phyloP scores from a whole-genome alignment of 2,888 invertebrate genomes.

The Idaea dimidiata region DNA sequence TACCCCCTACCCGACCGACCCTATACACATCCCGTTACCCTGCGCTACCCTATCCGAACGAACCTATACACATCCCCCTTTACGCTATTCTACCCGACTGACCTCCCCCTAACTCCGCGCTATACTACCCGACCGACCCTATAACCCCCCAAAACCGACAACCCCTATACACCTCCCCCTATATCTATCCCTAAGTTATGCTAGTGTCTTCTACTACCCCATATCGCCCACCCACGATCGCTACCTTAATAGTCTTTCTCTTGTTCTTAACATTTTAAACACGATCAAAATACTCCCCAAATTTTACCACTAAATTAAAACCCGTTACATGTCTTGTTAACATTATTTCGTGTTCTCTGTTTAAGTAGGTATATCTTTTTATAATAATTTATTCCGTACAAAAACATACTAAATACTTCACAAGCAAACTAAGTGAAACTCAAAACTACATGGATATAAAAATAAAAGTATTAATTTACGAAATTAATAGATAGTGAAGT shows the following conservation, averaged over 20 bases:
- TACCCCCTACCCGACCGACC: slow-evolving; percentile 19
- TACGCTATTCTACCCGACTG: slow-evolving; percentile 35
- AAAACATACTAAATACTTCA: neutral
- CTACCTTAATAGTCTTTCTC: neutral
- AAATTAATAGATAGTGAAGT: neutral
- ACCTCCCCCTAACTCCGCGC: neutral
- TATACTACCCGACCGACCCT: neutral
- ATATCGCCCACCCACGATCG: neutral
- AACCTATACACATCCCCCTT: neutral
- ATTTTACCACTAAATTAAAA: neutral
- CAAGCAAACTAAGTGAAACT: neutral
- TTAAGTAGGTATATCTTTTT: neutral
- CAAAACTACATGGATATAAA: neutral
- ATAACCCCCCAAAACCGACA: no score
- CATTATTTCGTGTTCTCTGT: neutral
- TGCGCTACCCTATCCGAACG: neutral
- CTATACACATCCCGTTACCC: neutral
- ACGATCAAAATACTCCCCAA: neutral
- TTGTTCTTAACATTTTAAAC: neutral
- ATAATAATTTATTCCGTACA: neutral
- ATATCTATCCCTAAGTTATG: neutral
- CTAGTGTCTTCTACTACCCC: no score
- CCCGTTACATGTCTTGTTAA: neutral
- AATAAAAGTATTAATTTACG: neutral
- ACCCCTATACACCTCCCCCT: neutral